These are phyloP conservation scores for Strigamia crassipes DNA, from an alignment of 2,888 invertebrate species.

Conservation along the genomic window DNA sequence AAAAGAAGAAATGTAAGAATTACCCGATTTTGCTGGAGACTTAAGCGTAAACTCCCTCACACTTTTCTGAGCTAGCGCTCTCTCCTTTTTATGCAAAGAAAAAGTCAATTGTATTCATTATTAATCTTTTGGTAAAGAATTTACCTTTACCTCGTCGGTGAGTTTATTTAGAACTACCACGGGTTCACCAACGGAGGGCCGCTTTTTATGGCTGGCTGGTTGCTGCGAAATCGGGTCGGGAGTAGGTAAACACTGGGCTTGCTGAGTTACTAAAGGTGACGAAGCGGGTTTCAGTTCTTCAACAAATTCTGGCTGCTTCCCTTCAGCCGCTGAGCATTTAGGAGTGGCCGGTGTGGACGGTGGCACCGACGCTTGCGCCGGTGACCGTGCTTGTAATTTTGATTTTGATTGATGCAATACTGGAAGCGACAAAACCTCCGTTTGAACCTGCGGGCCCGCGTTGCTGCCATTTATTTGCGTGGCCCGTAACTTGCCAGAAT, in stretches of 20 bases:
- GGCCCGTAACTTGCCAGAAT: background rate
- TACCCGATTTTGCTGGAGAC: conserved; percentile 65
- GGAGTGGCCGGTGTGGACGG: conserved; percentile 45
- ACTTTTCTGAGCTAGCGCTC: conserved; percentile 69
- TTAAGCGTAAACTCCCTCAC: conserved; percentile 69
- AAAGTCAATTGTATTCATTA: background rate
- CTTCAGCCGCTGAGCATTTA: conserved; percentile 44
- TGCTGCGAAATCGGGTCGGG: background rate
- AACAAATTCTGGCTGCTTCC: background rate
- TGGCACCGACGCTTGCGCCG: conserved; percentile 45
- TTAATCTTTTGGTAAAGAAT: background rate
- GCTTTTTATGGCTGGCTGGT: conserved; percentile 30
- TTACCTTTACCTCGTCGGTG: conserved; percentile 60
- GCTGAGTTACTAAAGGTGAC: background rate
- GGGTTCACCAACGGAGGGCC: conserved; percentile 60
- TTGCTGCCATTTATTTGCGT: conserved; percentile 33
- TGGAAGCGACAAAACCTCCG: background rate
- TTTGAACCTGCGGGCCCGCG: background rate
- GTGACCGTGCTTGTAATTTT: conserved; percentile 44
- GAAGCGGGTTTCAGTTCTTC: conserved; percentile 4
- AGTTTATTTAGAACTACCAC: conserved; percentile 68
- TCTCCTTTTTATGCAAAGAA: conserved; percentile 60
- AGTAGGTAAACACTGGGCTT: background rate
- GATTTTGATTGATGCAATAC: conserved; percentile 34
- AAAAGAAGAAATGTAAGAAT: conserved; percentile 52